Conservation (phyloP, 2,888 invertebrate genomes). For the Endotricha flammealis region DNA sequence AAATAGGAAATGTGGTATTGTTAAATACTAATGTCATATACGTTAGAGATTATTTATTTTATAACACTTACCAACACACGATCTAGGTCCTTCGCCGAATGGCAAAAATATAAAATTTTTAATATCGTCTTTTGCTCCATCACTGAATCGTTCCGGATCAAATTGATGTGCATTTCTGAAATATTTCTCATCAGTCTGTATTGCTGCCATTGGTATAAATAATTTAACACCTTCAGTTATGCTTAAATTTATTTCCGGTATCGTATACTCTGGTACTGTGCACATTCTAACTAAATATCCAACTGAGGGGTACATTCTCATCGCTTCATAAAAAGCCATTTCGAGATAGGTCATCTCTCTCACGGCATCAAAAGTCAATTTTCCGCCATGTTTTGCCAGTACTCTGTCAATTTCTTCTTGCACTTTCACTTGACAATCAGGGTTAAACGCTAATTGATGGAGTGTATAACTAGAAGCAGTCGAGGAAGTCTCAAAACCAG, state of each 20-base stretch:
- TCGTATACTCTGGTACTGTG: slow-evolving; percentile 51
- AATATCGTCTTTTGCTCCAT: slow-evolving; percentile 38
- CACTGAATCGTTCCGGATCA: slow-evolving; percentile 55
- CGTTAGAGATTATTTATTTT: no score
- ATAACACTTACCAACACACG: slow-evolving; percentile 60
- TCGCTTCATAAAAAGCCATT: slow-evolving; percentile 58
- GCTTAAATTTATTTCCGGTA: slow-evolving; percentile 55
- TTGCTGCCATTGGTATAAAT: slow-evolving; percentile 57
- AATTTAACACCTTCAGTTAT: slow-evolving; percentile 52
- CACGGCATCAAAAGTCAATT: slow-evolving; percentile 56
- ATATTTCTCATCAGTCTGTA: slow-evolving; percentile 57
- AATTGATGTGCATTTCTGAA: slow-evolving; percentile 52
- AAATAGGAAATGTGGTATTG: no score
- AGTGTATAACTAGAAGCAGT: slow-evolving; percentile 65
- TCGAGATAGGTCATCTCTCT: slow-evolving; percentile 63
- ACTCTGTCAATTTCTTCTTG: slow-evolving; percentile 62
- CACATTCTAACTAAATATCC: slow-evolving; percentile 56
- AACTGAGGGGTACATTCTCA: slow-evolving; percentile 63
- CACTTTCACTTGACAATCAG: slow-evolving; percentile 59
- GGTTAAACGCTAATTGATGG: slow-evolving; percentile 67
- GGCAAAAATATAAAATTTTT: slow-evolving; percentile 53
- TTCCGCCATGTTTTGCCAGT: slow-evolving; percentile 45
- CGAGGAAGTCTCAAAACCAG: slow-evolving; percentile 75
- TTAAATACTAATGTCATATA: no score
- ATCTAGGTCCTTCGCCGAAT: slow-evolving; percentile 62